Evolutionary conservation across 2,888 invertebrate genomes (phyloP).

Genomic region (Charanyca ferruginea): DNA sequence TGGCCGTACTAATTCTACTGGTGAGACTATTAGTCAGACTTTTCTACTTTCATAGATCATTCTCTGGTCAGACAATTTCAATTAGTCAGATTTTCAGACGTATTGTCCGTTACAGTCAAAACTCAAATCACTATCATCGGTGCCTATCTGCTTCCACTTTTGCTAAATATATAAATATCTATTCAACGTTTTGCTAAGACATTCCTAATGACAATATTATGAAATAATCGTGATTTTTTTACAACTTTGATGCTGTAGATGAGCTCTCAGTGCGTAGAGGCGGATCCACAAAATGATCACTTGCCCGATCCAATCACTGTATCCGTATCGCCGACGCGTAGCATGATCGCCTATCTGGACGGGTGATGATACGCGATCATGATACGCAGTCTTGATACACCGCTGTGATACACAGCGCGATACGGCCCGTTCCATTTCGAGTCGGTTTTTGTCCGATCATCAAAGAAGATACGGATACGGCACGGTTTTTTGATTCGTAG

Average conservation of each 20-base stretch:
- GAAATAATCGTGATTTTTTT: slow-evolving; percentile 26
- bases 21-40: not conserved
- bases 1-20: no score
- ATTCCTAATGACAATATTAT: slow-evolving; percentile 46
- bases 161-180: slow-evolving; percentile 8
- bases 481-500: no score
- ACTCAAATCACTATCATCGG: slow-evolving; percentile 2
- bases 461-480: no score
- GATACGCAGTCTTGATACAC: no score
- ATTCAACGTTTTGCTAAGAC: slow-evolving; percentile 28
- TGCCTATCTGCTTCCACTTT: slow-evolving; percentile 11
- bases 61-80: not conserved
- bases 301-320: no score
- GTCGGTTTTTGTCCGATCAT: no score
- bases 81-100: not conserved
- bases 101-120: not conserved
- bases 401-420: no score
- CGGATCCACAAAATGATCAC: no score
- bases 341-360: no score
- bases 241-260: not conserved
- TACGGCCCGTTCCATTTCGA: no score
- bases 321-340: no score
- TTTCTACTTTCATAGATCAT: not conserved
- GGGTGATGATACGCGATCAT: no score
- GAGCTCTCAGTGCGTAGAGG: not conserved